Evolutionary conservation across 2,113 vertebrate genomes (phyloP).

Genomic region (Petrocephalus microphthalmus): DNA sequence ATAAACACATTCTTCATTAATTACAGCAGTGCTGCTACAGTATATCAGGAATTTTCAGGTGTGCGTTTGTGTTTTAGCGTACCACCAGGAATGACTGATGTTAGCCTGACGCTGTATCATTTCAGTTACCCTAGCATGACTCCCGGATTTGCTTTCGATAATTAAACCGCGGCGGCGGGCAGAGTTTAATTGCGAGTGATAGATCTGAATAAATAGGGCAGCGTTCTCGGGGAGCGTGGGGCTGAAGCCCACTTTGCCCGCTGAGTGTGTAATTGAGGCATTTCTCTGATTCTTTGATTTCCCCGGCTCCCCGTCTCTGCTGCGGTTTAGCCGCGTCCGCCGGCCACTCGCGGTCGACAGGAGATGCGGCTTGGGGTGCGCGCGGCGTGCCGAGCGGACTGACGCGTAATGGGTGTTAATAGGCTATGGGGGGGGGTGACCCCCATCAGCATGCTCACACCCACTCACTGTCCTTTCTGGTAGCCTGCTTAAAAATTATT

Average conservation of each 20-base stretch:
- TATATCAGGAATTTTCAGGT: neutral
- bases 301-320: neutral
- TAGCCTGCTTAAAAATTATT: constrained; percentile 80
- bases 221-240: neutral
- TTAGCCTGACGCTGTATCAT: neutral
- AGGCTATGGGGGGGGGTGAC: constrained; percentile 74
- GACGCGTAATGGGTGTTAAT: constrained; percentile 75
- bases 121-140: neutral
- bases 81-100: neutral
- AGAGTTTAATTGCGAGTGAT: neutral
- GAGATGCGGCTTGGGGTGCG: constrained; percentile 9
- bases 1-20: neutral
- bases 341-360: neutral
- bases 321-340: neutral
- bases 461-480: constrained; percentile 74
- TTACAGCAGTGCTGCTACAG: neutral
- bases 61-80: neutral
- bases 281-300: constrained; percentile 2
- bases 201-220: constrained; percentile 6
- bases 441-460: constrained; percentile 83
- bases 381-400: constrained; percentile 47
- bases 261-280: constrained; percentile 12
- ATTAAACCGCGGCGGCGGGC: neutral
- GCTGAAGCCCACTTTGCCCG: neutral
- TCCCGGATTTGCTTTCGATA: neutral